These are phyloP conservation scores for Digitonthophagus gazella DNA, from an alignment of 2,888 invertebrate species.

Conservation along the genomic window DNA sequence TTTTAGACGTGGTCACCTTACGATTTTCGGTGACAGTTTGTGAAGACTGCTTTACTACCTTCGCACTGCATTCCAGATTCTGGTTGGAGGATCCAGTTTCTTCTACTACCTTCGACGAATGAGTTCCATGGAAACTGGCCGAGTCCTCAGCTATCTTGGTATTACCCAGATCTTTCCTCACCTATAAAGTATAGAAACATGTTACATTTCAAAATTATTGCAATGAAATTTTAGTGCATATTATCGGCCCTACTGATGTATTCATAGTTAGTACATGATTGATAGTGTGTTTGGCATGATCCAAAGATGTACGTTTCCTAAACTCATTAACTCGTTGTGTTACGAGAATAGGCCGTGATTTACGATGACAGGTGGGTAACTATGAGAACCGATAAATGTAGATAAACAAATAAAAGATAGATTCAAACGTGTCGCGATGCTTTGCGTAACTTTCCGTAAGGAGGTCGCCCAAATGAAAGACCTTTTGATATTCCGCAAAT, in stretches of 20 bases:
- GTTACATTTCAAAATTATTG: background rate
- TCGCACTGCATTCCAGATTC: conserved; percentile 43
- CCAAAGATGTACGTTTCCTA: background rate
- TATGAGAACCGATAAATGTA: background rate
- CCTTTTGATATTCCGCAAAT: conserved; percentile 22
- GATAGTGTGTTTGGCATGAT: background rate
- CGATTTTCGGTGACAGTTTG: conserved; percentile 43
- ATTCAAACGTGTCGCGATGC: too few species aligned
- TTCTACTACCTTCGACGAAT: conserved; percentile 46
- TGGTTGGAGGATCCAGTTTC: conserved; percentile 42
- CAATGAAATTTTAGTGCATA: too few species aligned
- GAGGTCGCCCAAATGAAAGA: background rate
- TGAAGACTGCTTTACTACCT: conserved; percentile 41
- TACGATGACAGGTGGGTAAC: background rate
- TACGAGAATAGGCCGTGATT: background rate
- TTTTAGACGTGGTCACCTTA: conserved; percentile 45
- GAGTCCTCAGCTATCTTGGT: conserved; percentile 47
- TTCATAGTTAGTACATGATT: background rate
- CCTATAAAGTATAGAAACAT: conserved; percentile 39
- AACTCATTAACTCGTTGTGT: background rate
- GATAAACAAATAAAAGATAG: background rate
- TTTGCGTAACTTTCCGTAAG: too few species aligned
- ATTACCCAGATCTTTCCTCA: conserved; percentile 46
- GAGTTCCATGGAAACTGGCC: conserved; percentile 46
- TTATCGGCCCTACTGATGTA: too few species aligned